Base-by-base conservation (phyloP, 30 jellyfish, hydroid and myxozoan species). In the Mastigias papua region DNA sequence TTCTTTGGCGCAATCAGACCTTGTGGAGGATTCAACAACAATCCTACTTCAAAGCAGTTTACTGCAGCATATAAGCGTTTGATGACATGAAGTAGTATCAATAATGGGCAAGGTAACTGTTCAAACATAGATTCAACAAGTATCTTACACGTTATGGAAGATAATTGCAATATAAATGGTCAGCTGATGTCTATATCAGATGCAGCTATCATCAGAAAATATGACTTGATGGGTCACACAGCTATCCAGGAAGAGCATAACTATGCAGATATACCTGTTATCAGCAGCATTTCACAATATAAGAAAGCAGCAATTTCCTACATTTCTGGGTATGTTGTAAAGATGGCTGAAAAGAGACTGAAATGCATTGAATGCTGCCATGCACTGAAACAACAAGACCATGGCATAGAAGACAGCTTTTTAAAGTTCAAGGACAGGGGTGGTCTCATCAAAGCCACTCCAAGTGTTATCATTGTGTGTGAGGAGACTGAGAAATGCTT, bases 1-100 rank as follows among this genome's bases (percentile, higher is more conserved):
- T 86, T 86, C 49, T 86, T 86, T 76, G 92, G 92, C n/a, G 96
- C 92, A 7, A 32, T 88, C 15, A 34, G 87, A 9, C 67, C 87
- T 0, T 46, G 80, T 13, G 96, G 93, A 1, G 92, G 96, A 30
- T 88, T 78, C 81, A 88, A 88, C 49, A 88, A 78, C 81, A 88
- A 88, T 69, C 87, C 93, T 25, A 80, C 89, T 26, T 25, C 66
- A 26, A 86, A 50, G 76, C 94, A 86, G 34, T 83, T 83, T 74
- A 83, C 89, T 28, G 88, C 87, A 8, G 87, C 92, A 25, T 86
- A 54, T 26, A 86, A 86, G 75, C 65, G 91, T 23, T 48, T 86
- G 23, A 26, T 86, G 60, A 69, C 61, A 10, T 6, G 86, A 27
- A 76, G 86, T 51, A 74, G 81, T 31, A 63, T 86, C 49, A 48